Conservation (phyloP, 1,140 invertebrate genomes). For the Drosophila pectinifera region DNA sequence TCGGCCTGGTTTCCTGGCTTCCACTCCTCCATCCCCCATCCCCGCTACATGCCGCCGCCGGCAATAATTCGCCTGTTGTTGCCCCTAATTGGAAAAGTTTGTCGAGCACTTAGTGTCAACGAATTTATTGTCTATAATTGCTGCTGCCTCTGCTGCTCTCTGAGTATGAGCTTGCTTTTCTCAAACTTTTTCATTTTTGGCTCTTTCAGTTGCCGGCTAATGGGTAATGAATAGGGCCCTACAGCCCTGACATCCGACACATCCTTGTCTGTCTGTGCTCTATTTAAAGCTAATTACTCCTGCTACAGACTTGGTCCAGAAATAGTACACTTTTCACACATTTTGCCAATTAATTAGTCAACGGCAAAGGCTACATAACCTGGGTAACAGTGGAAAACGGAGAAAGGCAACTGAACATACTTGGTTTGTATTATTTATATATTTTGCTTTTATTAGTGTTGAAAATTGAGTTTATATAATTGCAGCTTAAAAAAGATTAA, state of each 20-base stretch:
- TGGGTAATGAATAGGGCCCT: constrained; percentile 9
- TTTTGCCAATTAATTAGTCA: constrained; percentile 35
- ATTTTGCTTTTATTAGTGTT: too few species aligned
- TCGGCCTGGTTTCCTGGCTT: too few species aligned
- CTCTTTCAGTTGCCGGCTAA: constrained; percentile 6
- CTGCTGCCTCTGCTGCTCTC: constrained; percentile 1
- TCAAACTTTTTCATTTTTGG: constrained; percentile 13
- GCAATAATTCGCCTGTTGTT: constrained; percentile 65
- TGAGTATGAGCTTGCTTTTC: background rate
- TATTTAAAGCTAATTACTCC: constrained; percentile 46
- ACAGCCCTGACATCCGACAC: constrained; percentile 10
- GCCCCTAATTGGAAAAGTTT: constrained; percentile 75
- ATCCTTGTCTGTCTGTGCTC: background rate
- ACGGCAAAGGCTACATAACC: background rate
- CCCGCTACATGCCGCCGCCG: background rate
- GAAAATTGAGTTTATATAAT: background rate
- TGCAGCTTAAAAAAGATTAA: background rate
- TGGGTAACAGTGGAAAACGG: background rate
- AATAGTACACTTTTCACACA: constrained; percentile 35
- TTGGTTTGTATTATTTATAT: too few species aligned
- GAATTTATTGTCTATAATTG: constrained; percentile 56
- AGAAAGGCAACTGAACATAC: too few species aligned
- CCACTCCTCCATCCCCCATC: too few species aligned
- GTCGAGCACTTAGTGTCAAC: constrained; percentile 44
- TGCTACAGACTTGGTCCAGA: constrained; percentile 33